These are phyloP conservation scores for Lagopus muta DNA, from an alignment of 2,113 vertebrate genomes.

Conservation along the genomic window DNA sequence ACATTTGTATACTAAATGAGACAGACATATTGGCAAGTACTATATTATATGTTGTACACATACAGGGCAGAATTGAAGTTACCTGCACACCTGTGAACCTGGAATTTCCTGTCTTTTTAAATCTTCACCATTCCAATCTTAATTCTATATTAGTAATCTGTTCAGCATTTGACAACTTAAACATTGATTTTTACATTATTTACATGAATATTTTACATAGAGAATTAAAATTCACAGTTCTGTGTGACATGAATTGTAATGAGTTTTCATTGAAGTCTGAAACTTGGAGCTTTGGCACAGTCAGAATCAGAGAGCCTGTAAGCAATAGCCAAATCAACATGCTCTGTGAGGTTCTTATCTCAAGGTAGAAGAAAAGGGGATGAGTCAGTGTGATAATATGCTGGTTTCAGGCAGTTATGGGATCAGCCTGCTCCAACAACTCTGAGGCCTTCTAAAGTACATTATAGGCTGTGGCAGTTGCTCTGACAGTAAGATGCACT, in stretches of 20 bases:
- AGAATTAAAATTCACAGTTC: not conserved
- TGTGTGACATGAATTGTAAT: not conserved
- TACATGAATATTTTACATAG: not conserved
- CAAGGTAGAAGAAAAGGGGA: not conserved
- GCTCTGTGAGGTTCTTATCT: conserved; percentile 28
- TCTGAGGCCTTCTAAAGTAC: conserved; percentile 27
- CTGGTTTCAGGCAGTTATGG: conserved; percentile 10
- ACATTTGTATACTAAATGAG: not conserved
- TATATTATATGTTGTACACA: not conserved
- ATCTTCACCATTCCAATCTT: not conserved
- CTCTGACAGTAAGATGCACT: conserved; percentile 23
- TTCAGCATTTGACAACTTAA: not conserved
- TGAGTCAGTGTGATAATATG: conserved; percentile 45
- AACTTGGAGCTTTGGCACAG: not conserved
- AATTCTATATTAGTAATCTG: not conserved
- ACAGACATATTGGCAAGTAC: not conserved
- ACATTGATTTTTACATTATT: not conserved
- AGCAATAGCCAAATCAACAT: not conserved
- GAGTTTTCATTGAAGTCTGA: not conserved
- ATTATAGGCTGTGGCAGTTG: not conserved
- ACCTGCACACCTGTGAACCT: not conserved
- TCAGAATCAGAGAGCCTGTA: not conserved
- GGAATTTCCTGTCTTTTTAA: not conserved
- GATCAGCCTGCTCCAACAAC: conserved; percentile 22
- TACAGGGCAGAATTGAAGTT: not conserved